Evolutionary conservation across 2,797 vertebrate species (phyloP), one percentile per base, ranked within the genome.

Genomic region (Alauda arvensis): DNA sequence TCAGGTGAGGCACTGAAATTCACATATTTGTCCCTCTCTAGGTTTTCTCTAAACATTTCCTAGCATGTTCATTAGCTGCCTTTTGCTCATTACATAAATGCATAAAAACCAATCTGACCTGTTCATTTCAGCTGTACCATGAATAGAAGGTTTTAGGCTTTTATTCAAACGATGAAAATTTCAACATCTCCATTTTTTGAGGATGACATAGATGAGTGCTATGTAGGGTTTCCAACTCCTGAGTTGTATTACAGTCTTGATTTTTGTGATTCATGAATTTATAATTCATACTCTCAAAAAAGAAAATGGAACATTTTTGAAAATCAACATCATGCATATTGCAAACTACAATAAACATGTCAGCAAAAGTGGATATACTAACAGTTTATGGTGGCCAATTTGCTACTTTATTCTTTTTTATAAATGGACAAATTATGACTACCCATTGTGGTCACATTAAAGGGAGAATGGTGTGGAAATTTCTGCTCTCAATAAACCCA

Each of bases 391-490:
- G 80, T 88, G 74, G 77, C 62, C 79, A 92, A 90, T 91, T 92
- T 92, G 77, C 80, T 88, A 76, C 81, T 91, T 93, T 87, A 85
- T 88, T 92, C 92, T 90, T 89, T 88, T 90, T 78, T 83, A 81
- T 79, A 94, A 94, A 93, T 76, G 83, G 77, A 79, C 91, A 93
- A 95, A 92, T 87, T 83, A 90, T 2, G 14, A 88, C 55, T 89
- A 75, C 87, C 80, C 71, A 89, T 87, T 85, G 88, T 93, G 90
- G 90, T 91, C 90, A 94, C 88, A 94, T 91, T 94, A 85, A 91
- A 92, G 83, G 65, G 59, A 90, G 77, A 91, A 91, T 91, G 84
- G 86, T 93, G 94, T 94, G 91, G 93, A 93, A 95, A 93, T 90
- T 89, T 95, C 91, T 94, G 76, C 70, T 90, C 83, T 91, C 87